Evolutionary conservation across 2,797 vertebrate genomes (phyloP).

Genomic region (Sebastes diaconus): DNA sequence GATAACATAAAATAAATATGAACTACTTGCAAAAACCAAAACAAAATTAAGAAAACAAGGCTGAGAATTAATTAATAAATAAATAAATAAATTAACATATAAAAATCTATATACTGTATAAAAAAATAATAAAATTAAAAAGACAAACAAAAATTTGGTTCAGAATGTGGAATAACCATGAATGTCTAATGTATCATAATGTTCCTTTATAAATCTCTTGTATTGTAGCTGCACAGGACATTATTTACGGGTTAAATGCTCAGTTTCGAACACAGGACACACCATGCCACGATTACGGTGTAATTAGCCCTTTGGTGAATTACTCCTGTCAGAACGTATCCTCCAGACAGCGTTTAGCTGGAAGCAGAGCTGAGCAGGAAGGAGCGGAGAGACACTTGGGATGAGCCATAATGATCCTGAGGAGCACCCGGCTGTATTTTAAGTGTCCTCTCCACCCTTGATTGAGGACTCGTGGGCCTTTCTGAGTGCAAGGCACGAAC

Average conservation of each 20-base stretch:
- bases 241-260: constrained; percentile 41
- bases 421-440: constrained; percentile 67
- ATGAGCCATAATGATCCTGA: constrained; percentile 67
- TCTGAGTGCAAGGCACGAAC: constrained; percentile 36
- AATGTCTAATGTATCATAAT: background rate
- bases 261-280: constrained; percentile 47
- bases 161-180: background rate
- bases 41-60: too few relatives aligned
- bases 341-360: constrained; percentile 61
- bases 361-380: constrained; percentile 50
- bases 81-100: too few relatives aligned
- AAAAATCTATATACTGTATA: background rate
- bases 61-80: too few relatives aligned
- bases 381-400: constrained; percentile 59
- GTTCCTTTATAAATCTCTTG: background rate
- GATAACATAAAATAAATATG: too few relatives aligned
- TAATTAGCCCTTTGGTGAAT: constrained; percentile 74
- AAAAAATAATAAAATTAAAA: background rate
- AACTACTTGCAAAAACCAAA: too few relatives aligned
- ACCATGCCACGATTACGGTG: constrained; percentile 46
- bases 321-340: constrained; percentile 59
- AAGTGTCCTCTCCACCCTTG: constrained; percentile 68
- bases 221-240: background rate
- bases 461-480: constrained; percentile 62
- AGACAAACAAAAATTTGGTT: background rate